phyloP scores from a whole-genome alignment of 2,113 vertebrate species.

The Callipepla squamata region DNA sequence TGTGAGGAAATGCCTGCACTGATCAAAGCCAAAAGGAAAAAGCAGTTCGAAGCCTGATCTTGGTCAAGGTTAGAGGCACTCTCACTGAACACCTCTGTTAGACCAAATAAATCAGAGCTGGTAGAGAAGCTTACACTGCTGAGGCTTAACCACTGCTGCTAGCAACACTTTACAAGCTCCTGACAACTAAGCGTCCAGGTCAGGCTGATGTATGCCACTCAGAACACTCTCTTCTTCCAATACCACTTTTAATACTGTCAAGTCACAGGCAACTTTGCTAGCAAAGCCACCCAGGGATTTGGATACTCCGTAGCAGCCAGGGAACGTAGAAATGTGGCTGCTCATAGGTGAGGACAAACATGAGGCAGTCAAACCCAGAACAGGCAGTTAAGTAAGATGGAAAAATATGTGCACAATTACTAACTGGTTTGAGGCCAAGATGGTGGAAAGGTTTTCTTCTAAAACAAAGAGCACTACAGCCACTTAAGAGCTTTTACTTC shows the following conservation, averaged over 20 bases:
- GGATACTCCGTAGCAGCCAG: not conserved
- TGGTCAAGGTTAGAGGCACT: accelerated
- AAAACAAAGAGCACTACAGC: not conserved
- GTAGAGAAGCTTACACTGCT: not conserved
- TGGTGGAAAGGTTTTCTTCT: not conserved
- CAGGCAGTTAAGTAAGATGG: not conserved
- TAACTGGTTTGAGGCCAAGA: not conserved
- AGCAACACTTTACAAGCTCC: not conserved
- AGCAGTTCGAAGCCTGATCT: not conserved
- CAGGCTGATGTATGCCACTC: not conserved
- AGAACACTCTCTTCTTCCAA: not conserved
- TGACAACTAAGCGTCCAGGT: not conserved
- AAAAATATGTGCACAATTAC: not conserved
- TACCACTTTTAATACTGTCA: accelerated
- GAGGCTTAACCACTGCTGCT: not conserved
- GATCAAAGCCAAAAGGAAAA: not conserved
- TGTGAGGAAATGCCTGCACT: not conserved
- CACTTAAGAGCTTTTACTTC: not conserved
- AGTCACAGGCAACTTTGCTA: accelerated
- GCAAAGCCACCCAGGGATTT: not conserved
- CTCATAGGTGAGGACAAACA: not conserved
- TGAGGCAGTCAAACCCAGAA: not conserved
- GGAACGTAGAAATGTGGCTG: not conserved
- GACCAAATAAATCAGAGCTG: not conserved
- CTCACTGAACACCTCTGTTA: not conserved